A percentile compares a stretch with the other conserved stretches of the same genome.
phyloP scores from a whole-genome alignment of 2,888 invertebrate genomes.

The Therioaphis trifolii region DNA sequence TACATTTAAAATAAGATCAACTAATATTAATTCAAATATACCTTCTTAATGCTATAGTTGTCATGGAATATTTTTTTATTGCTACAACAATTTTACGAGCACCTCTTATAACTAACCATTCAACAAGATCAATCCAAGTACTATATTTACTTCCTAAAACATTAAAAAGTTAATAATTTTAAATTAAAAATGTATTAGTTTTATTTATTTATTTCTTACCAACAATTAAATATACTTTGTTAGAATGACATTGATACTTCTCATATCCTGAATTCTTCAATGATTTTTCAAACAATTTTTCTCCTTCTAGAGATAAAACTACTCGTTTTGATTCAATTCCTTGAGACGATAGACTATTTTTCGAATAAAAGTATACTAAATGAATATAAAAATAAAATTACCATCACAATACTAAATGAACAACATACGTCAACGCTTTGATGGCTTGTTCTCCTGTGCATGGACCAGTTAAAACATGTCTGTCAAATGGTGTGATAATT shows the following conservation, averaged over 20 bases:
- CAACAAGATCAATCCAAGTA: slow-evolving; percentile 59
- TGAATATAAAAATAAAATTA: neutral
- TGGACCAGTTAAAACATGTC: slow-evolving; percentile 31
- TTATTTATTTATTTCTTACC: slow-evolving; percentile 7
- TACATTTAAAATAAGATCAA: neutral
- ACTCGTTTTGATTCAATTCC: slow-evolving; percentile 33
- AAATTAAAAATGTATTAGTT: neutral
- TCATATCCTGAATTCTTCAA: neutral
- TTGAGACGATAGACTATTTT: slow-evolving; percentile 30
- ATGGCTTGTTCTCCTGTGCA: slow-evolving; percentile 40
- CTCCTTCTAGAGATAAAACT: slow-evolving; percentile 18
- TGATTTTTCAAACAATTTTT: neutral
- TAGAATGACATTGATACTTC: slow-evolving; percentile 26
- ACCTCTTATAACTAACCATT: slow-evolving; percentile 63
- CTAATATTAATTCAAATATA: neutral
- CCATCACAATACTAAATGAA: neutral
- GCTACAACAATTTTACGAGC: slow-evolving; percentile 63
- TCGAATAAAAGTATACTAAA: neutral
- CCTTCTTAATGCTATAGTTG: slow-evolving; percentile 44
- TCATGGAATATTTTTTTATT: slow-evolving; percentile 49
- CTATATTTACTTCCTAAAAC: slow-evolving; percentile 34
- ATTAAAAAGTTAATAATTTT: neutral
- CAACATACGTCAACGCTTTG: slow-evolving; percentile 32
- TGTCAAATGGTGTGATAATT: slow-evolving; percentile 34
- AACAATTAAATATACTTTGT: slow-evolving; percentile 31